These are phyloP conservation scores for Otolemur crassicaudatus DNA, from an alignment of 2,797 vertebrate genomes.

Conservation along the genomic window DNA sequence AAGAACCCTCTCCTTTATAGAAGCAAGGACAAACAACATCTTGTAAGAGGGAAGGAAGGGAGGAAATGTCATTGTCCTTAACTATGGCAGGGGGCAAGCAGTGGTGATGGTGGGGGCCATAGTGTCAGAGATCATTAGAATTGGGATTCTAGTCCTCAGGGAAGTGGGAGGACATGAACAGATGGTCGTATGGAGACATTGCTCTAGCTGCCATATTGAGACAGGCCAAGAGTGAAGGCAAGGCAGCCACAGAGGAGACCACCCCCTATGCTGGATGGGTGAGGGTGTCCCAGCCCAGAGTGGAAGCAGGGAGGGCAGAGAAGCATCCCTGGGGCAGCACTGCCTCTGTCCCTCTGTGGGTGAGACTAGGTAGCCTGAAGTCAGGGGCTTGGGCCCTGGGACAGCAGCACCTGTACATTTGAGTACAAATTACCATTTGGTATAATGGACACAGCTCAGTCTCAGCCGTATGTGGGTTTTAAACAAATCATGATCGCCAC, in stretches of 20 bases:
- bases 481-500: slow-evolving; percentile 85
- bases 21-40: rapidly evolving
- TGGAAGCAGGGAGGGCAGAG: not conserved
- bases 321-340: not conserved
- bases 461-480: slow-evolving; percentile 82
- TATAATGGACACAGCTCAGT: slow-evolving; percentile 82
- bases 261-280: not conserved
- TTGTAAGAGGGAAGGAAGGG: not conserved
- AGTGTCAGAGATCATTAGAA: too few species aligned
- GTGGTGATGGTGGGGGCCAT: rapidly evolving
- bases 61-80: not conserved
- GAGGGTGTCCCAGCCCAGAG: not conserved
- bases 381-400: not conserved
- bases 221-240: not conserved
- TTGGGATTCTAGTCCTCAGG: not conserved
- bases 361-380: not conserved
- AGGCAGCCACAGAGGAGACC: not conserved
- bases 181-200: rapidly evolving
- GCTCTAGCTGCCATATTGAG: too few species aligned
- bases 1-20: not conserved
- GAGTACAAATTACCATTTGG: slow-evolving; percentile 69
- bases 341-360: not conserved
- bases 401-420: slow-evolving; percentile 44
- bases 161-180: not conserved
- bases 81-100: not conserved